A percentile compares a stretch with the other conserved stretches of the same genome.
Evolutionary conservation across 2,888 invertebrate species (phyloP).

Genomic region (Cosmia pyralina): DNA sequence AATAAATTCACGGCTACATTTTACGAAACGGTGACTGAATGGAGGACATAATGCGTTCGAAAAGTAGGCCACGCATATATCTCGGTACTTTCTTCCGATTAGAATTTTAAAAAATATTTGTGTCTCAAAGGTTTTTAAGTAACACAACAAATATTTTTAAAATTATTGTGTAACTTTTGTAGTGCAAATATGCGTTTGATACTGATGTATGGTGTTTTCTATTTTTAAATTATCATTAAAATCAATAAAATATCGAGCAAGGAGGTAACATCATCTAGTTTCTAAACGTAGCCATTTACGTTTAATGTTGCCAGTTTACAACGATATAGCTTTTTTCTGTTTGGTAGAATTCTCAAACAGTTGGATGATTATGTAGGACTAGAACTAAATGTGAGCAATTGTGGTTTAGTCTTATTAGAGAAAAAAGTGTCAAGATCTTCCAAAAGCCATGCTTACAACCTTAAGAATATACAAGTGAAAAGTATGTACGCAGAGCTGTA

Average conservation of each 20-base stretch:
- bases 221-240: slow-evolving; percentile 61
- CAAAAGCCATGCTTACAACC: neutral
- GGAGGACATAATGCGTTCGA: slow-evolving; percentile 73
- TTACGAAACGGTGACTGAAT: slow-evolving; percentile 78
- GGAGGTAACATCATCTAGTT: slow-evolving; percentile 59
- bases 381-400: neutral
- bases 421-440: neutral
- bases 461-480: neutral
- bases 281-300: slow-evolving; percentile 65
- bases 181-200: slow-evolving; percentile 52
- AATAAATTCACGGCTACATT: slow-evolving; percentile 81
- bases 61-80: slow-evolving; percentile 66
- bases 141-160: slow-evolving; percentile 61
- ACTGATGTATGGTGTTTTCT: slow-evolving; percentile 55
- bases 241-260: slow-evolving; percentile 55
- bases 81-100: slow-evolving; percentile 61
- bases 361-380: neutral
- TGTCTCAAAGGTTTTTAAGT: slow-evolving; percentile 57
- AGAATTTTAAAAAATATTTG: slow-evolving; percentile 61
- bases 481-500: neutral
- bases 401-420: neutral
- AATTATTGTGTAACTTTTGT: slow-evolving; percentile 54
- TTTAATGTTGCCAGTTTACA: slow-evolving; percentile 60
- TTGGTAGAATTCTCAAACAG: slow-evolving; percentile 49
- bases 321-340: slow-evolving; percentile 26